phyloP scores from a whole-genome alignment of 1,140 invertebrate genomes.

The Anadara kagoshimensis region DNA sequence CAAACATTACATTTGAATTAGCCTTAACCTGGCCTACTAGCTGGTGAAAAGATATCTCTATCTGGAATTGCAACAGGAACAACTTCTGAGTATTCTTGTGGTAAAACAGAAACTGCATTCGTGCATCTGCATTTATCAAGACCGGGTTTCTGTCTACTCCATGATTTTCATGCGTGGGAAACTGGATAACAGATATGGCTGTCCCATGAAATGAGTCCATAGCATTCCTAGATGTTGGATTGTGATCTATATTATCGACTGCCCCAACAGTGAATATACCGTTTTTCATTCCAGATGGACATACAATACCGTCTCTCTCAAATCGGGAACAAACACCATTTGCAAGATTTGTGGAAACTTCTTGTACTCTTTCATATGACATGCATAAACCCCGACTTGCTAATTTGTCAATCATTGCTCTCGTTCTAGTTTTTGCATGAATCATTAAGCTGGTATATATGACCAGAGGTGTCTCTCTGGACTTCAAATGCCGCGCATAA shows the following conservation, averaged over 20 bases:
- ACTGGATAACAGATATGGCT: conserved; percentile 48
- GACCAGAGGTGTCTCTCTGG: conserved; percentile 33
- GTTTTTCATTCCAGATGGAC: background rate
- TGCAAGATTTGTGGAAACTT: conserved; percentile 27
- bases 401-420: background rate
- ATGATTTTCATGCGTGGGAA: conserved; percentile 9
- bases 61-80: no score
- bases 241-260: conserved; percentile 55
- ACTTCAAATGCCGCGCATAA: no score
- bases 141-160: no score
- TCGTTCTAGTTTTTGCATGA: conserved; percentile 33
- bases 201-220: conserved; percentile 53
- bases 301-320: conserved; percentile 1
- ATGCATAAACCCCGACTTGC: background rate
- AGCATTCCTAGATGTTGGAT: conserved; percentile 49
- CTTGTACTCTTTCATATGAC: conserved; percentile 29
- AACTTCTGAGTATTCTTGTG: no score
- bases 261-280: conserved; percentile 2
- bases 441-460: conserved; percentile 38
- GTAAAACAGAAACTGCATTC: no score
- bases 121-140: no score
- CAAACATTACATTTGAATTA: no score
- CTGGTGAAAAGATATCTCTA: no score
- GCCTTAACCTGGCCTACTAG: no score
- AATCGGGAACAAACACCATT: conserved; percentile 10